A percentile compares a stretch with the other conserved stretches of the same genome.
These are phyloP conservation scores for Pampus argenteus DNA, from an alignment of 2,797 vertebrate species.

Conservation along the genomic window DNA sequence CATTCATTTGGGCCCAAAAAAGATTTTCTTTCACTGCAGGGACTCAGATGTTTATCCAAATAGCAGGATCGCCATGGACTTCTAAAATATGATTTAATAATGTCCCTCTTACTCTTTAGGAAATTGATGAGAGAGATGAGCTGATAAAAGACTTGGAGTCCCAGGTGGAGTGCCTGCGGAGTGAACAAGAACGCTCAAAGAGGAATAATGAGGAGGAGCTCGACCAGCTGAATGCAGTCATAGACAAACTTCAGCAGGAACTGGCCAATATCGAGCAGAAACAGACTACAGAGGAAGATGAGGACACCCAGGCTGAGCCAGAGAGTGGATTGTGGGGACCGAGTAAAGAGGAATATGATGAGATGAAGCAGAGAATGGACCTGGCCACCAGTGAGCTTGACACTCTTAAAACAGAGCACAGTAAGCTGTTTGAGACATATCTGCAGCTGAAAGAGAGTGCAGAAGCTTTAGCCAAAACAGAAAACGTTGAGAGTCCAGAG, in stretches of 20 bases:
- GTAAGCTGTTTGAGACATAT: conserved; percentile 71
- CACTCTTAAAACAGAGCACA: conserved; percentile 79
- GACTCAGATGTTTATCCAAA: conserved; percentile 68
- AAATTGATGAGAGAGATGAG: conserved; percentile 88
- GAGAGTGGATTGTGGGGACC: conserved; percentile 66
- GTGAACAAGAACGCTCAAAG: conserved; percentile 91
- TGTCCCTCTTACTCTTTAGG: conserved; percentile 72
- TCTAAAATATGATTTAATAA: conserved; percentile 21
- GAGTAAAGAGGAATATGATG: conserved; percentile 79
- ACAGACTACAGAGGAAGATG: conserved; percentile 80
- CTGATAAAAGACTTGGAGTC: conserved; percentile 89
- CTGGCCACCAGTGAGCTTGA: conserved; percentile 83
- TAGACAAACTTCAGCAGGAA: conserved; percentile 95
- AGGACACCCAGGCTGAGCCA: conserved; percentile 73
- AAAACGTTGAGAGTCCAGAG: conserved; percentile 45
- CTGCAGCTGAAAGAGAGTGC: conserved; percentile 69
- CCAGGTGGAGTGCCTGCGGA: conserved; percentile 90
- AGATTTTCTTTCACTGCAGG: conserved; percentile 13
- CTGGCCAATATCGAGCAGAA: conserved; percentile 89
- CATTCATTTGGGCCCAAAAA: neutral
- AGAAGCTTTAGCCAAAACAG: conserved; percentile 56
- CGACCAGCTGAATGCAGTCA: conserved; percentile 93
- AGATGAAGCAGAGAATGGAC: conserved; percentile 86
- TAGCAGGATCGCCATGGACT: conserved; percentile 1
- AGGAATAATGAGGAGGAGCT: conserved; percentile 90